Conservation (phyloP, 2,888 invertebrate species). For the Scaptodrosophila latifasciaeformis region DNA sequence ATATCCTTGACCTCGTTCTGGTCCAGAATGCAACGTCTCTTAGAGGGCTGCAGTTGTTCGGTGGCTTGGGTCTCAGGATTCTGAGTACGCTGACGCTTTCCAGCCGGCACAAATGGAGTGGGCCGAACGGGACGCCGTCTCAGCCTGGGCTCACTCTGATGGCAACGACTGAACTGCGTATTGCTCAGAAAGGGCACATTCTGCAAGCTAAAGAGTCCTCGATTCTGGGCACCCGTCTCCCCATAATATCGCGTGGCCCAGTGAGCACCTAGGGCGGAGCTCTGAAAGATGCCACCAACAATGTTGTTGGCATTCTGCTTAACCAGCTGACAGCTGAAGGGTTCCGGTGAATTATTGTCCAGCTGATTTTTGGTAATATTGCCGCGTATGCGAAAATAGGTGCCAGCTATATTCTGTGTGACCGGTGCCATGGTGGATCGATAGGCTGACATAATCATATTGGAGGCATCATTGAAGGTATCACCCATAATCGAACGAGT, state of each 20-base stretch:
- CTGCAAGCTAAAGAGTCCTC: constrained; percentile 44
- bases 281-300: constrained; percentile 69
- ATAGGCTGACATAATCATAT: constrained; percentile 69
- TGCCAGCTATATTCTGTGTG: constrained; percentile 66
- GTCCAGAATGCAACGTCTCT: constrained; percentile 28
- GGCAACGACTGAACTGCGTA: constrained; percentile 39
- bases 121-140: constrained; percentile 56
- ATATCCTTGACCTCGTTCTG: constrained; percentile 19
- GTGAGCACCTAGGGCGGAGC: constrained; percentile 68
- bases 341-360: constrained; percentile 48
- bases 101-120: constrained; percentile 42
- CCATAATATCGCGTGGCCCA: constrained; percentile 67
- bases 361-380: constrained; percentile 43
- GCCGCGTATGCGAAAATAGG: constrained; percentile 67
- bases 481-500: constrained; percentile 5
- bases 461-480: constrained; percentile 56
- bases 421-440: constrained; percentile 73
- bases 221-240: constrained; percentile 13
- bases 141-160: neutral
- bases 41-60: constrained; percentile 14
- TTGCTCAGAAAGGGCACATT: constrained; percentile 71
- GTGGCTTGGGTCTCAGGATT: neutral
- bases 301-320: constrained; percentile 64
- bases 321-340: constrained; percentile 71
- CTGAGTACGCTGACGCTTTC: constrained; percentile 49